phyloP scores from a whole-genome alignment of 2,797 vertebrate genomes.

The Choloepus didactylus region DNA sequence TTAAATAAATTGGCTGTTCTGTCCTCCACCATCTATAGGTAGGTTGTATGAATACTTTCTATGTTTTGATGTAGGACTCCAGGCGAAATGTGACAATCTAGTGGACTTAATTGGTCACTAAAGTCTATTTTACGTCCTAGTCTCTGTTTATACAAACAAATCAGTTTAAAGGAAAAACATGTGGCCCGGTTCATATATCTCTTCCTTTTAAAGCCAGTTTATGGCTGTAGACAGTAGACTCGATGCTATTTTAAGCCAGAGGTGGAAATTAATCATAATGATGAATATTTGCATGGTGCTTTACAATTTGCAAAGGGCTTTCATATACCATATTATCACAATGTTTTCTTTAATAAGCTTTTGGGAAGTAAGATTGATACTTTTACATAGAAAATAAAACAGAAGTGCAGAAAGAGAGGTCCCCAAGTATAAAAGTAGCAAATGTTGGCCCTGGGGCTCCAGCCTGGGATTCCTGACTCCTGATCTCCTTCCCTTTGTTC shows the following conservation, averaged over 20 bases:
- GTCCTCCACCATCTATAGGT: neutral
- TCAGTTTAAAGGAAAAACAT: neutral
- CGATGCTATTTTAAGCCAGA: conserved; percentile 31
- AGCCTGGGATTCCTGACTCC: neutral
- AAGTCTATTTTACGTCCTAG: conserved; percentile 33
- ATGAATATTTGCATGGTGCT: neutral
- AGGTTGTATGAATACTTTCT: neutral
- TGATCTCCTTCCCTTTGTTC: neutral
- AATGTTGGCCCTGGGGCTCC: neutral
- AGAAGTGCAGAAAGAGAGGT: neutral
- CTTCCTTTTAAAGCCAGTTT: conserved; percentile 19
- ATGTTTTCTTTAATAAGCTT: neutral
- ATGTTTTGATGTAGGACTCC: conserved; percentile 28
- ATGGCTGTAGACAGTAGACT: neutral
- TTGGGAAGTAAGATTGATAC: conserved; percentile 8
- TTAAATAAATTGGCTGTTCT: neutral
- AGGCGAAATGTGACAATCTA: neutral
- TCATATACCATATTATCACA: neutral
- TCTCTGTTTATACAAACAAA: conserved; percentile 24
- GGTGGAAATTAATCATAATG: neutral
- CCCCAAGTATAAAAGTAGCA: neutral
- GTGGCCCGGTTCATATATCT: neutral
- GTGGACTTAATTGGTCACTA: neutral
- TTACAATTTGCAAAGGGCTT: neutral
- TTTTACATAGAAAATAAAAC: conserved; percentile 44